These are phyloP conservation scores for Siniperca undulata DNA, from an alignment of 2,797 vertebrate genomes.

Conservation along the genomic window DNA sequence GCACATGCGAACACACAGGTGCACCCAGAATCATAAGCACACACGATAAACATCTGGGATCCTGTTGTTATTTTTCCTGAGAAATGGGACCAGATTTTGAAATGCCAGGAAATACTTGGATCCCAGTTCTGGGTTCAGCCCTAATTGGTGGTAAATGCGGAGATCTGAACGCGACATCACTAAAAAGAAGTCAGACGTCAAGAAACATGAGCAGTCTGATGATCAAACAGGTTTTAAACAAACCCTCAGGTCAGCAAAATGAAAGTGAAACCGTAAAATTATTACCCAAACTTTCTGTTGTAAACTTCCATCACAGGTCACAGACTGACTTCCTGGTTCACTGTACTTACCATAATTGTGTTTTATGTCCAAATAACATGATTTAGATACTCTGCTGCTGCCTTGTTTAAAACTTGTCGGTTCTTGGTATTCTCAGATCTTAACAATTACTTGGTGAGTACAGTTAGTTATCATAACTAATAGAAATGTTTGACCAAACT, in stretches of 20 bases:
- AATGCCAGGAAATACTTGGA: not conserved
- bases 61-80: not conserved
- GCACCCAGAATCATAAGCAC: not conserved
- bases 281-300: no score
- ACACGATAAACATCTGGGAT: not conserved
- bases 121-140: not conserved
- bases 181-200: no score
- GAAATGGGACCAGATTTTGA: not conserved
- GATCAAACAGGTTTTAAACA: no score
- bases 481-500: not conserved
- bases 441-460: not conserved
- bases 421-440: not conserved
- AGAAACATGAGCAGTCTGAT: no score
- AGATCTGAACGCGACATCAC: no score
- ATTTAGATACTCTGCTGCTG: not conserved
- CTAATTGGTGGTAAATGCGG: not conserved
- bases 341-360: not conserved
- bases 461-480: not conserved
- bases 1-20: not conserved
- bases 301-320: not conserved
- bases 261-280: not conserved
- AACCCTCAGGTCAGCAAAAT: no score
- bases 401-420: not conserved
- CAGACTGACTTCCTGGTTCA: not conserved
- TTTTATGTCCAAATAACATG: not conserved